Evolutionary conservation across 2,888 invertebrate species (phyloP).

Genomic region (Chrysolina haemoptera): DNA sequence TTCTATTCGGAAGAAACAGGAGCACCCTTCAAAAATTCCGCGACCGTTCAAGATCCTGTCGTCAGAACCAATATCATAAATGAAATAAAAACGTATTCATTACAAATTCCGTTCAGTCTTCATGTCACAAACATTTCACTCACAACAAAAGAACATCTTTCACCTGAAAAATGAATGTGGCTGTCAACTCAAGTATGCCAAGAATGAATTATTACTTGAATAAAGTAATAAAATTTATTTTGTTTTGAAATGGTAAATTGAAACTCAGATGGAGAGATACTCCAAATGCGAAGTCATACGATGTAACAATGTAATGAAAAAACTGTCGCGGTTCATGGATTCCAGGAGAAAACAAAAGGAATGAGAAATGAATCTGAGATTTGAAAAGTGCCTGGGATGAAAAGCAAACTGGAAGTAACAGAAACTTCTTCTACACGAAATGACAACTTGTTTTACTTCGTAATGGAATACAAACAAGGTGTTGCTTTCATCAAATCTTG

Average conservation of each 20-base stretch:
- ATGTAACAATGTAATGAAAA: background rate
- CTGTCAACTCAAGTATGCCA: background rate
- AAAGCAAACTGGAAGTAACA: too few species aligned
- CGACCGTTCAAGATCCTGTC: too few species aligned
- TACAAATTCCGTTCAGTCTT: background rate
- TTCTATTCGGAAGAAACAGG: too few species aligned
- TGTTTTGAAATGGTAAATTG: background rate
- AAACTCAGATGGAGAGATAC: background rate
- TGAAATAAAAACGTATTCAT: background rate
- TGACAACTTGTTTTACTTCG: too few species aligned
- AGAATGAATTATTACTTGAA: slow-evolving; percentile 1
- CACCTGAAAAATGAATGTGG: slow-evolving; percentile 6
- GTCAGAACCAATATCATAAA: background rate
- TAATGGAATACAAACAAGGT: too few species aligned
- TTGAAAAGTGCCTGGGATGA: background rate
- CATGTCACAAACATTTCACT: background rate
- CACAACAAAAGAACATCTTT: background rate
- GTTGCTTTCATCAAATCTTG: too few species aligned
- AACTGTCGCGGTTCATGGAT: background rate
- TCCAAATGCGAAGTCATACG: background rate
- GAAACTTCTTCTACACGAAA: too few species aligned
- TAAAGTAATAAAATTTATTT: background rate
- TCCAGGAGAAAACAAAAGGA: background rate
- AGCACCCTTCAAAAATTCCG: background rate
- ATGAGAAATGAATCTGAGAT: background rate